Evolutionary conservation across 2,113 vertebrate genomes (phyloP).

Genomic region (Tor tambroides): DNA sequence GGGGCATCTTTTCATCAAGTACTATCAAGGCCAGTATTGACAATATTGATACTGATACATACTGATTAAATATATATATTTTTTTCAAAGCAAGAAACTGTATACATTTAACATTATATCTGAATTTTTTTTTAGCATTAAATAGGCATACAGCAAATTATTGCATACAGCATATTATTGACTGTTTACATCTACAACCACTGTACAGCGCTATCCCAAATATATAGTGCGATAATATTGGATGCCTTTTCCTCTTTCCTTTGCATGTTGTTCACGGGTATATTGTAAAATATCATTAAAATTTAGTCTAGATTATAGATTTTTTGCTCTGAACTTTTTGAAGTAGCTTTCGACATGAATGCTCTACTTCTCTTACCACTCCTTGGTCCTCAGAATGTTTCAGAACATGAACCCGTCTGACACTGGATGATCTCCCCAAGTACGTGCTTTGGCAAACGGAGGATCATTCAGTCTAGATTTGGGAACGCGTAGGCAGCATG

Average conservation of each 20-base stretch:
- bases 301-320: not conserved
- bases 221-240: not conserved
- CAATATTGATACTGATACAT: not conserved
- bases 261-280: not conserved
- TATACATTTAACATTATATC: not conserved
- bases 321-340: not conserved
- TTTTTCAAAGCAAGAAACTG: not conserved
- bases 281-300: not conserved
- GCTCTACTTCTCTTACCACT: not conserved
- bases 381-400: conserved; percentile 14
- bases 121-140: not conserved
- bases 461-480: conserved; percentile 34
- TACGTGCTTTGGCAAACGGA: conserved; percentile 25
- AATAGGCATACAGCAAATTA: not conserved
- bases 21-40: not conserved
- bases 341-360: not conserved
- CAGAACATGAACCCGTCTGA: conserved; percentile 38
- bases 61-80: not conserved
- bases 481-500: conserved; percentile 31
- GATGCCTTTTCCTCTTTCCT: not conserved
- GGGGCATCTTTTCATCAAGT: not conserved
- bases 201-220: not conserved
- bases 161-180: not conserved
- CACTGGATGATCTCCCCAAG: conserved; percentile 19
- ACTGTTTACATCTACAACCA: not conserved